phyloP scores from a whole-genome alignment of 1,140 invertebrate species.

The Tenebrio molitor region DNA sequence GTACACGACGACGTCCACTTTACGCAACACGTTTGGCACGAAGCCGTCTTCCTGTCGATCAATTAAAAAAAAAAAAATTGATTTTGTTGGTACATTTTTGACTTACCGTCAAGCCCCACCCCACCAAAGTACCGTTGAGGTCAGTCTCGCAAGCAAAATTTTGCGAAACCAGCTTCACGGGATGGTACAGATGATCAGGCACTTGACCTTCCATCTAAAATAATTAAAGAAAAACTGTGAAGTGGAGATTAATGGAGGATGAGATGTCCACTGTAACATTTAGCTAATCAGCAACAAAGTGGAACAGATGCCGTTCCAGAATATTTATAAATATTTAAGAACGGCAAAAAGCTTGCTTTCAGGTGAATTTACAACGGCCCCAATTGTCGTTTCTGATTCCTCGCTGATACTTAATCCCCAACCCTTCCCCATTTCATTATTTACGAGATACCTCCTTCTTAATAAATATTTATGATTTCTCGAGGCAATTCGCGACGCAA shows the following conservation, averaged over 20 bases:
- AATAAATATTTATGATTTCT: constrained; percentile 22
- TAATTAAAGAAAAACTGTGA: too few relatives aligned
- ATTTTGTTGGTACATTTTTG: not conserved
- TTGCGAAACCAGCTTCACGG: not conserved
- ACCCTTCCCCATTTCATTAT: constrained; percentile 43
- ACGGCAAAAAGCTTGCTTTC: not conserved
- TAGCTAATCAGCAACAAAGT: not conserved
- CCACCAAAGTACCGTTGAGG: not conserved
- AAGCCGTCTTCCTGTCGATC: constrained; percentile 12
- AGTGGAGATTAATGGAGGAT: too few relatives aligned
- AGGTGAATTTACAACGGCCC: not conserved
- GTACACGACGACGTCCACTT: constrained; percentile 41
- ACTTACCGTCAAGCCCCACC: not conserved
- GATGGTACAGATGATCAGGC: not conserved
- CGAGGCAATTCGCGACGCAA: not conserved
- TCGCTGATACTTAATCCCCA: constrained; percentile 7
- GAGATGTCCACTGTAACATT: too few relatives aligned
- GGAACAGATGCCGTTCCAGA: not conserved
- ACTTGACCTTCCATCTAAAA: not conserved
- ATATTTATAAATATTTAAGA: constrained; percentile 17
- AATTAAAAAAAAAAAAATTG: not conserved
- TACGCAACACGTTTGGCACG: constrained; percentile 5
- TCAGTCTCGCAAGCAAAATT: not conserved
- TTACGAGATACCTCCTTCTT: constrained; percentile 7
- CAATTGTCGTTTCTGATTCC: constrained; percentile 29